These are phyloP conservation scores for Drymonia ruficornis DNA, from an alignment of 2,888 invertebrate genomes.

Conservation along the genomic window DNA sequence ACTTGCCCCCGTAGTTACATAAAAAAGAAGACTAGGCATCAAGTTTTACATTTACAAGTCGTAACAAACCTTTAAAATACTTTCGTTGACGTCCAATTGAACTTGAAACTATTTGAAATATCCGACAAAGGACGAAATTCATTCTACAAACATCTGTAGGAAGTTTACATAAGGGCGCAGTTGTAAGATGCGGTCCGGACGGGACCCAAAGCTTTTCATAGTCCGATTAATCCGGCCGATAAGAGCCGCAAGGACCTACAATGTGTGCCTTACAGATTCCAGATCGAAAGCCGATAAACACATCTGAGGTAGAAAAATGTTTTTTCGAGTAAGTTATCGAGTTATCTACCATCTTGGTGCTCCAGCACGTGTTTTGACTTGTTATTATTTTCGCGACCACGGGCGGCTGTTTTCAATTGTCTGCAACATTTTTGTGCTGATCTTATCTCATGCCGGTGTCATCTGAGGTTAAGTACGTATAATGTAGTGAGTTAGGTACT, in stretches of 20 bases:
- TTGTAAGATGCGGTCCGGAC: conserved; percentile 56
- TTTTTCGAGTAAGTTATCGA: conserved; percentile 67
- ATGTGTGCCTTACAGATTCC: conserved; percentile 81
- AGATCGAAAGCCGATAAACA: conserved; percentile 80
- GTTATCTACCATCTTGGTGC: conserved; percentile 57
- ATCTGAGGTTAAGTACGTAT: conserved; percentile 52
- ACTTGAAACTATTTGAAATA: conserved; percentile 31
- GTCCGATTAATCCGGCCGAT: conserved; percentile 74
- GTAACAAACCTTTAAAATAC: no score
- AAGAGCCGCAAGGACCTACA: conserved; percentile 74
- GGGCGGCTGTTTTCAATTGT: conserved; percentile 60
- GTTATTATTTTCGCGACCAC: conserved; percentile 62
- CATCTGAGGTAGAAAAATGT: conserved; percentile 69
- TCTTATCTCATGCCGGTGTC: conserved; percentile 47
- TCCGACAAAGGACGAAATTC: conserved; percentile 32
- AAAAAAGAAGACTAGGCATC: no score
- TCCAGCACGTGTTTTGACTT: conserved; percentile 78
- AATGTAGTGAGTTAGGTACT: conserved; percentile 38
- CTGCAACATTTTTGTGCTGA: conserved; percentile 53
- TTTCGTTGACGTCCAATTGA: conserved; percentile 9
- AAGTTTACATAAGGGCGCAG: conserved; percentile 62
- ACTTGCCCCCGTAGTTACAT: no score
- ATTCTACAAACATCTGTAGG: conserved; percentile 52
- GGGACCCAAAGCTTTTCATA: conserved; percentile 66
- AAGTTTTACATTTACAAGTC: no score